Conservation (phyloP, 1,140 invertebrate genomes). For the Wiebesia pumilae region DNA sequence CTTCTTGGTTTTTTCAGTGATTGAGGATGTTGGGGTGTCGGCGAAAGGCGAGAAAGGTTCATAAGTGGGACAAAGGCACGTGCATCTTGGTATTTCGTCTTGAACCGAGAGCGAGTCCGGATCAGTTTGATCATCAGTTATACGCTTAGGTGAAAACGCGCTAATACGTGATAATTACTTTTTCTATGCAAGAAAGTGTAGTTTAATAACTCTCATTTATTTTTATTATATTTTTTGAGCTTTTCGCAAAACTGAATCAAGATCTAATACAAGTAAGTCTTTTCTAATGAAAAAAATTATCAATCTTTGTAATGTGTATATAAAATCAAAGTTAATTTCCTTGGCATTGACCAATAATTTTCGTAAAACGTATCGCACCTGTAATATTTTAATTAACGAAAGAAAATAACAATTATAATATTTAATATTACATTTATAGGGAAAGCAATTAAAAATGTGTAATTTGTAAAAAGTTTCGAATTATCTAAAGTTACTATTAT, state of each 20-base stretch:
- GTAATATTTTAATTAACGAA: no score
- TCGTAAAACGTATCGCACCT: no score
- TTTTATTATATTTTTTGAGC: no score
- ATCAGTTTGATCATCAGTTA: constrained; percentile 51
- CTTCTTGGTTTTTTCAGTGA: neutral
- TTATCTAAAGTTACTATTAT: no score
- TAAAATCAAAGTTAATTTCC: neutral
- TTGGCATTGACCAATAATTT: no score
- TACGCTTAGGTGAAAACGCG: constrained; percentile 12
- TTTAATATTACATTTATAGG: no score
- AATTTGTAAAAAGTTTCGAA: no score
- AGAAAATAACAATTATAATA: no score
- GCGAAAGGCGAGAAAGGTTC: constrained; percentile 51
- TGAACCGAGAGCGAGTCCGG: constrained; percentile 65
- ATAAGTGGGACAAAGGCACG: constrained; percentile 73
- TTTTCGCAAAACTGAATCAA: neutral
- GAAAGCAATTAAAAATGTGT: no score
- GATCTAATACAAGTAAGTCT: neutral
- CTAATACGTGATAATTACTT: neutral
- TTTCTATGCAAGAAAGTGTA: neutral
- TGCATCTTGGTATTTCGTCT: constrained; percentile 70
- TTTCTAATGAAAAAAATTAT: no score
- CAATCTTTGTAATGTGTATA: no score
- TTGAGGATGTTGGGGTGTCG: constrained; percentile 23
- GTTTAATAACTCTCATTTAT: neutral